Conservation (phyloP, 2,113 vertebrate genomes). For the Microtus richardsoni region DNA sequence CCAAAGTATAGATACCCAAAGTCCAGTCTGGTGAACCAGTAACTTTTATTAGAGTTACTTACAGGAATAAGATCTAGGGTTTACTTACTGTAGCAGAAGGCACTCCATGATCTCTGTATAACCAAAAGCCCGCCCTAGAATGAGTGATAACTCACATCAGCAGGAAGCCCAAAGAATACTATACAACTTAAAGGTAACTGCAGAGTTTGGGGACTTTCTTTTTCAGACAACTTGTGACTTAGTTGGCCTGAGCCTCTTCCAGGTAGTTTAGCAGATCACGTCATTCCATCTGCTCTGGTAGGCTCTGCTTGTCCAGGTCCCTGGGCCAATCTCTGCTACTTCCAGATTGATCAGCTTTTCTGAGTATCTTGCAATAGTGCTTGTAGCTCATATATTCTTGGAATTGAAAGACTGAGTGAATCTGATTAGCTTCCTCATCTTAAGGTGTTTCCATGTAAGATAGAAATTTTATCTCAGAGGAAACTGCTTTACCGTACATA, state of each 20-base stretch:
- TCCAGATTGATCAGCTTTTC: not conserved
- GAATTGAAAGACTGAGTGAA: not conserved
- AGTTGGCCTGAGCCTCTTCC: not conserved
- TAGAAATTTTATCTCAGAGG: not conserved
- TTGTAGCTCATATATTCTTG: not conserved
- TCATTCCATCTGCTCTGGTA: not conserved
- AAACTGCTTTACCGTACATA: not conserved
- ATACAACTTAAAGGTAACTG: not conserved
- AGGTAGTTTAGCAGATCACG: not conserved
- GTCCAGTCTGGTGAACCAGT: not conserved
- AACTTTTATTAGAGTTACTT: not conserved
- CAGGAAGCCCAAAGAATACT: not conserved
- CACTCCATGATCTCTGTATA: not conserved
- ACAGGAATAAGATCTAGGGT: not conserved
- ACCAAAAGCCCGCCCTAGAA: not conserved
- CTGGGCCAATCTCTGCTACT: not conserved
- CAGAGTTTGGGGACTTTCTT: accelerated
- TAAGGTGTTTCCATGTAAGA: not conserved
- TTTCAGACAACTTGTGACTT: not conserved
- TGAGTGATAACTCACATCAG: not conserved
- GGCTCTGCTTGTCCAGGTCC: not conserved
- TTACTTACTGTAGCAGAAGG: not conserved
- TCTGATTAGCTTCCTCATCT: not conserved
- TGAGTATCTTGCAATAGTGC: not conserved
- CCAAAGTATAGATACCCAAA: not conserved